Conservation (phyloP, 2,797 vertebrate species). For the Acanthurus leucopareius region DNA sequence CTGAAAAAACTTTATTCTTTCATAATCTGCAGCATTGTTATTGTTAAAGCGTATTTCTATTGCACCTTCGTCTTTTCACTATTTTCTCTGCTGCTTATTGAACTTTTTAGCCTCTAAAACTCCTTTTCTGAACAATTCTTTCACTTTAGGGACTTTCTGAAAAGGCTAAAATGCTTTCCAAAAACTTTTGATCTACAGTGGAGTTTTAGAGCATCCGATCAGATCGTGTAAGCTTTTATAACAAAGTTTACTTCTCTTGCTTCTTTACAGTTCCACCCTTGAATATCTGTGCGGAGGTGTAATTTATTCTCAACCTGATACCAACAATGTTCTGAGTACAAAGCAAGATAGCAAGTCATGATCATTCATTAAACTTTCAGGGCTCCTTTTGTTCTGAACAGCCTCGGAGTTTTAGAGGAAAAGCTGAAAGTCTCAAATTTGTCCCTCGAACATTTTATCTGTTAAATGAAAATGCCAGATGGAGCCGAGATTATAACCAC, state of each 20-base stretch:
- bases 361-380: constrained; percentile 27
- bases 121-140: too few species aligned
- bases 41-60: too few species aligned
- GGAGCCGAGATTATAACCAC: neutral
- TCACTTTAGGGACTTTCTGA: too few species aligned
- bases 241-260: constrained; percentile 24
- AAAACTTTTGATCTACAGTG: neutral
- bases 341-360: neutral
- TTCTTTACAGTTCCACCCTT: neutral
- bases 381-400: neutral
- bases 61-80: too few species aligned
- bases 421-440: neutral
- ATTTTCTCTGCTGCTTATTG: too few species aligned
- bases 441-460: too few species aligned
- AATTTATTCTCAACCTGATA: constrained; percentile 26
- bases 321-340: neutral
- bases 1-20: too few species aligned
- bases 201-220: constrained; percentile 9
- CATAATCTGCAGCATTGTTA: too few species aligned
- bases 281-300: neutral
- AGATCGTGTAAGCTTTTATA: constrained; percentile 36
- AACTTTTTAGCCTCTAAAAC: too few species aligned
- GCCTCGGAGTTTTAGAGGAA: neutral
- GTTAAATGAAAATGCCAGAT: neutral
- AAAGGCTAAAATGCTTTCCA: too few species aligned